Conservation (phyloP, 2,888 invertebrate genomes). For the Athripsodes cinereus region DNA sequence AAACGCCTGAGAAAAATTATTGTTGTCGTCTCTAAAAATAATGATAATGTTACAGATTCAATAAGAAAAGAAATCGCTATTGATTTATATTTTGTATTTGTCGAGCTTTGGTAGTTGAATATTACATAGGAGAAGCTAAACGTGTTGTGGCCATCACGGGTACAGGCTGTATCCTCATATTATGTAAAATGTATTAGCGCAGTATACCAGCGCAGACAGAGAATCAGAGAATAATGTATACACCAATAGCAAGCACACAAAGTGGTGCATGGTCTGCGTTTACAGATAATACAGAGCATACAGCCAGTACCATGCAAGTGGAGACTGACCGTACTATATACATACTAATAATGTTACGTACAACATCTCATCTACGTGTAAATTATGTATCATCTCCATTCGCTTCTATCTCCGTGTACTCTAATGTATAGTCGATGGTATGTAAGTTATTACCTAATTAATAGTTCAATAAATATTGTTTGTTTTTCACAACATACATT, state of each 20-base stretch:
- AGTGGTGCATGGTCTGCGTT: too few relatives aligned
- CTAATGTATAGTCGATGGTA: neutral
- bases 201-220: too few relatives aligned
- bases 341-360: neutral
- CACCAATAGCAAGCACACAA: too few relatives aligned
- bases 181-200: too few relatives aligned
- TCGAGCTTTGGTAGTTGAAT: slow-evolving; percentile 28
- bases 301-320: slow-evolving; percentile 5
- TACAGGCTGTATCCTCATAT: neutral
- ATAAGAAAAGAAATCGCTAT: slow-evolving; percentile 21
- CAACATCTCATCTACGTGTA: slow-evolving; percentile 17
- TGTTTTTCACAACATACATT: slow-evolving; percentile 26
- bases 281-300: neutral
- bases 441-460: slow-evolving; percentile 14
- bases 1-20: slow-evolving; percentile 26
- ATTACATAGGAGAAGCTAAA: slow-evolving; percentile 18
- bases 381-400: slow-evolving; percentile 20
- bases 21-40: slow-evolving; percentile 27
- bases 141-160: slow-evolving; percentile 12
- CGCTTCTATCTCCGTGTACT: slow-evolving; percentile 24
- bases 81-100: slow-evolving; percentile 28
- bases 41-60: slow-evolving; percentile 19
- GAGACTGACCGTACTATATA: slow-evolving; percentile 19
- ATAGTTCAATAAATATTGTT: slow-evolving; percentile 18
- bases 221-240: too few relatives aligned